Base-by-base conservation (phyloP, 2,113 vertebrate species). In the Brachionichthys hirsutus region DNA sequence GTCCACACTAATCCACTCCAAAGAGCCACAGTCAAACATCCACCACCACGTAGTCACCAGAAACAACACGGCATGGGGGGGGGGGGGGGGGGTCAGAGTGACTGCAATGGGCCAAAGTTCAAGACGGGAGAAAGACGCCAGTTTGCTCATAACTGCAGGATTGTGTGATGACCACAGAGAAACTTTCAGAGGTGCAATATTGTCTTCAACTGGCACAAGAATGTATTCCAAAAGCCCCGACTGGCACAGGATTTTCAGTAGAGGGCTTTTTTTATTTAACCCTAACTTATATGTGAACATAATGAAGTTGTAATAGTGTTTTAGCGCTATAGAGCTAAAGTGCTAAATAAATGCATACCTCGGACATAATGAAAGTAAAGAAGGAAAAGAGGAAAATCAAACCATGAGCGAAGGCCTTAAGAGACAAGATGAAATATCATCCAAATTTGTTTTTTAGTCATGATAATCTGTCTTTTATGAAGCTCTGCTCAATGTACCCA, bases 1-100 rank as follows among this genome's bases (percentile, higher is more conserved):
- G 86, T 88, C 80, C 45, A 16, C 6, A 42, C 60, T 91, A 91
- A 91, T 91, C 88, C 78, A 56, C 61, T 68, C 79, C 77, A 82
- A 76, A 81, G 74, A 82, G 71, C 78, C 74, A 73, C 64, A 77
- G 85, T 81, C 81, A 75, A 82, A 86, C 84, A 84, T 68, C 63
- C 77, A 69, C 80, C 48, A 46, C 73, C 69, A 73, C 35, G 70
- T 55, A 77, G 80, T 78, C 85, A 76, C 74, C 78, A 78, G 70
- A 75, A 66, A 87, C 70, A 89, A 85, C 85, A 88, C 54, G 57
- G 67, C 73, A 70, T 56, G 73, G 81, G 62, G 67, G 80, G 6
- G 8, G 69, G 35, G 59, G 69, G 35, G 59, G 52, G 60, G 36
- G 78, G 58, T 66, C 20, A 5, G 72, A 82, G 64, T 74, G 56